Percentiles rank a stretch among this genome's conserved stretches.
phyloP scores from a whole-genome alignment of 1,140 invertebrate genomes.

The Tachypleus tridentatus region DNA sequence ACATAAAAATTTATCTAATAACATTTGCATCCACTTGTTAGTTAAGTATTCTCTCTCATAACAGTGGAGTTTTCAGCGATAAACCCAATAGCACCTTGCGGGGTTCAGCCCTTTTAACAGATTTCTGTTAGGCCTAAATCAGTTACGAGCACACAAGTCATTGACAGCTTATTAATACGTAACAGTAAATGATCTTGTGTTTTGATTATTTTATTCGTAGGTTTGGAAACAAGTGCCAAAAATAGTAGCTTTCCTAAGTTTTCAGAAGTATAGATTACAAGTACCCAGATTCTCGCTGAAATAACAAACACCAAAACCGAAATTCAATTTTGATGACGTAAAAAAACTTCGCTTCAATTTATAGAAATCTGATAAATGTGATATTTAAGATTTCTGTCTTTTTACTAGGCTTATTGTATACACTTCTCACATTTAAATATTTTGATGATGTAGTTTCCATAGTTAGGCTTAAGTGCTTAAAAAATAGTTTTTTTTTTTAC shows the following conservation, averaged over 20 bases:
- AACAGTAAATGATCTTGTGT: neutral
- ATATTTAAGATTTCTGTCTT: neutral
- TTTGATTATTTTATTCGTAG: slow-evolving; percentile 15
- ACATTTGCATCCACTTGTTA: too few species aligned
- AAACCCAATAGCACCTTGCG: too few species aligned
- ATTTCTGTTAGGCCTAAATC: too few species aligned
- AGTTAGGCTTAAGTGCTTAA: too few species aligned
- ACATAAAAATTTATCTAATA: too few species aligned
- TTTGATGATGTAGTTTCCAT: too few species aligned
- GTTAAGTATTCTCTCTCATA: too few species aligned
- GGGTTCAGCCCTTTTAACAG: too few species aligned
- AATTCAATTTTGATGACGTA: slow-evolving; percentile 42
- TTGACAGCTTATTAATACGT: too few species aligned
- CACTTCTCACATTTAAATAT: slow-evolving; percentile 12
- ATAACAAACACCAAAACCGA: slow-evolving; percentile 60
- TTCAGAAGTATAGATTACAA: slow-evolving; percentile 34
- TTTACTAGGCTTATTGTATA: slow-evolving; percentile 15
- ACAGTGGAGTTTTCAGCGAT: too few species aligned
- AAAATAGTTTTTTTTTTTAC: too few species aligned
- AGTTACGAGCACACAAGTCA: too few species aligned
- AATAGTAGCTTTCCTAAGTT: slow-evolving; percentile 59
- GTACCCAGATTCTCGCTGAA: slow-evolving; percentile 69
- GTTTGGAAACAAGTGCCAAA: slow-evolving; percentile 39
- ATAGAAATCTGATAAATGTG: neutral
- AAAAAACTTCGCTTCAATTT: slow-evolving; percentile 37